Evolutionary conservation across 2,888 invertebrate species (phyloP), one percentile per base, ranked within the genome.

Genomic region (Frankliniella intonsa): DNA sequence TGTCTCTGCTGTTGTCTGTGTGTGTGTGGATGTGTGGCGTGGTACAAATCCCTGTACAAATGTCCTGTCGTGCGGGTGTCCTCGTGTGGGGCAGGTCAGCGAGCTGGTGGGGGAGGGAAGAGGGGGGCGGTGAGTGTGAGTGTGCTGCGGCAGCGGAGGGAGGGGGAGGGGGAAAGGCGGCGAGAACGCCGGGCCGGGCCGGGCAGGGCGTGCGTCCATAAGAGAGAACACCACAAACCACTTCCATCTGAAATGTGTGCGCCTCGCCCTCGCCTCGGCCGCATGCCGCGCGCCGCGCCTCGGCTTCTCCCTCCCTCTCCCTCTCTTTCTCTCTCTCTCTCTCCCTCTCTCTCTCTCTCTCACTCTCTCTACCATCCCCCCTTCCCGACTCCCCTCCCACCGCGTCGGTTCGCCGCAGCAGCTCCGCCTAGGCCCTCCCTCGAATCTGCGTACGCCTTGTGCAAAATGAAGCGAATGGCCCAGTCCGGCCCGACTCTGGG

Each of bases 141-240:
- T 5, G 69, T 11, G 69, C 11, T 8, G 22, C 9, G 22, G 69
- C 22, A 22, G 22, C 22, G 7, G 69, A 7, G 22, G 3, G 69
- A 5, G 0, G 10, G 5, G 69, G 69, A 7, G 69, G 22, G 69
- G 62, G 14, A 17, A 17, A 62, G 14, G n/a, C 19, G n/a, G 62
- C 14, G 62, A 38, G 38, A 38, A 38, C 38, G 38, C 38, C 55
- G 55, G 55, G 55, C 14, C 55, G 55, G 55, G 55, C 55, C 55
- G 55, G 14, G 55, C 8, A 10, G 69, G 69, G 25, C 69, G 38
- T 38, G 25, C 69, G 25, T 76, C 69, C 69, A 76, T 76, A 76
- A 76, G 69, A 76, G 69, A 76, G 69, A 76, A 76, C 69, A 76
- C 69, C 69, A 76, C 69, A 76, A 76, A 76, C 69, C 69, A 76